These are phyloP conservation scores for Buathra laborator DNA, from an alignment of 2,888 invertebrate genomes.

Conservation along the genomic window DNA sequence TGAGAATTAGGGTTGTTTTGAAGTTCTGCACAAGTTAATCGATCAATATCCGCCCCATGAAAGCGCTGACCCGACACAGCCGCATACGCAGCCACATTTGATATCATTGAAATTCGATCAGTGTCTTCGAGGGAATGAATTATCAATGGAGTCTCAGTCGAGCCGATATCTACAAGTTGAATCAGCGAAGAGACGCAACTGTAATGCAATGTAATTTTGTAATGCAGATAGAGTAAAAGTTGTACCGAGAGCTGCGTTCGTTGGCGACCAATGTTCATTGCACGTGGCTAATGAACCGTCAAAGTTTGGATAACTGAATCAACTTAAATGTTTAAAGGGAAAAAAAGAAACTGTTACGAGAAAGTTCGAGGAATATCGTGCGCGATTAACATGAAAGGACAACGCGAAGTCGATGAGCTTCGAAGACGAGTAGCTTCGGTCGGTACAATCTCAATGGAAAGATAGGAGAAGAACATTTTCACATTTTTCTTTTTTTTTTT, in stretches of 20 bases:
- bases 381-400: neutral
- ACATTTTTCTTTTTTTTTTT: too few species aligned
- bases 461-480: neutral
- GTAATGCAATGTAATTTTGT: neutral
- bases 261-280: constrained; percentile 24
- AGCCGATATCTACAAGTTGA: neutral
- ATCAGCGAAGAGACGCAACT: neutral
- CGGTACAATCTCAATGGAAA: neutral
- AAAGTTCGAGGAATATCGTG: constrained; percentile 34
- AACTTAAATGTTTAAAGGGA: constrained; percentile 25
- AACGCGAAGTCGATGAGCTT: neutral
- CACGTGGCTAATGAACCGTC: constrained; percentile 50
- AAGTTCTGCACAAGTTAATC: too few species aligned
- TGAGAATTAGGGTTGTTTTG: too few species aligned
- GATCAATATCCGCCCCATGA: too few species aligned
- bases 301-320: constrained; percentile 58
- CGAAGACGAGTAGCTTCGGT: neutral
- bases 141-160: constrained; percentile 7
- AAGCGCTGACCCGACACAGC: too few species aligned
- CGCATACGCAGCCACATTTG: neutral
- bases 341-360: neutral
- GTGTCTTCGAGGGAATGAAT: constrained; percentile 21
- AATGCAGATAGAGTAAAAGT: constrained; percentile 18
- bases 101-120: constrained; percentile 30
- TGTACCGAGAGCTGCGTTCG: constrained; percentile 13